Evolutionary conservation across 2,888 invertebrate genomes (phyloP), one percentile per base, ranked within the genome.

Genomic region (Odontocerum albicorne): DNA sequence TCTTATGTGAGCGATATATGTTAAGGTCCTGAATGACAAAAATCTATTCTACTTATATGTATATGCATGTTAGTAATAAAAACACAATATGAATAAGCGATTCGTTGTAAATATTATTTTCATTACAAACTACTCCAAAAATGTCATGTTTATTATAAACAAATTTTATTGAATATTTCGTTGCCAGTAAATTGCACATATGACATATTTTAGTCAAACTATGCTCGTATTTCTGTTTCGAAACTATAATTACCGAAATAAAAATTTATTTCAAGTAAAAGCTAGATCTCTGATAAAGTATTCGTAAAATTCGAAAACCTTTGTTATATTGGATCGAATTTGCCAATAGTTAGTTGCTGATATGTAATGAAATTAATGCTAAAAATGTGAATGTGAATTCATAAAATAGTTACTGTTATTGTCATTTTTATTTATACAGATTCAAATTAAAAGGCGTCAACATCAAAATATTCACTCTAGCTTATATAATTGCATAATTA

Each of bases 181-280:
- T 54, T 54, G 54, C 44, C 33, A 8, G 12, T 13, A 46, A 53
- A 53, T 53, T 53, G 47, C 53, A 53, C 47, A 31, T 39, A 22
- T 36, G 35, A 33, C 45, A 21, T 33, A 10, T 15, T 21, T 10
- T 8, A 27, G 22, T 15, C 49, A 35, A 20, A 38, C 19, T 27
- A 49, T 49, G 47, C 47, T n/a, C n/a, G n/a, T n/a, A n/a, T n/a
- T n/a, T n/a, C n/a, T n/a, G n/a, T n/a, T n/a, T n/a, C n/a, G n/a
- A n/a, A n/a, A n/a, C n/a, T n/a, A n/a, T n/a, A n/a, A n/a, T n/a
- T n/a, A n/a, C n/a, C n/a, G n/a, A n/a, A n/a, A n/a, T n/a, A n/a
- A n/a, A n/a, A n/a, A n/a, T n/a, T n/a, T n/a, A n/a, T n/a, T n/a
- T n/a, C n/a, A n/a, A n/a, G n/a, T n/a, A n/a, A n/a, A n/a, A n/a